Evolutionary conservation across 2,888 invertebrate genomes (phyloP), one percentile per base, ranked within the genome.

Genomic region (Hylaea fasciaria): DNA sequence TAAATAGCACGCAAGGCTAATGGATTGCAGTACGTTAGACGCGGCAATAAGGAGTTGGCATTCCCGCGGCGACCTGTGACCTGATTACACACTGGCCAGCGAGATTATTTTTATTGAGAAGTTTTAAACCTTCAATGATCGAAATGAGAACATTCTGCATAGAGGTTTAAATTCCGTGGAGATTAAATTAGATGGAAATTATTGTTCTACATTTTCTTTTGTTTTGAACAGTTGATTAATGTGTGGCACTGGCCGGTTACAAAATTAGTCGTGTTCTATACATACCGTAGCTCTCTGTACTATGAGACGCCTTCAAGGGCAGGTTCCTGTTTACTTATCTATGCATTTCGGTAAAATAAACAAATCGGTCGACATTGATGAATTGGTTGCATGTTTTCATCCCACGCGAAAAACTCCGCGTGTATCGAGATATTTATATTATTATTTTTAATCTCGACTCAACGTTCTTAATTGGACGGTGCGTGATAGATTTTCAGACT

Each of bases 1-100:
- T 89, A 85, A 88, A 86, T 82, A 85, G 85, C 85, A 72, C 76
- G 81, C 91, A 86, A 89, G 89, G 87, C 83, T 89, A 86, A 87
- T 85, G 81, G 81, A 79, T 81, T 77, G 80, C 82, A 80, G 76
- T 50, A 60, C 48, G 17, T 37, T 79, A 81, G 80, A 80, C 81
- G 81, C 82, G 84, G 84, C 87, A 87, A 87, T 86, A 83, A 84
- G 82, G 78, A 74, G 78, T 77, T 76, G 73, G 78, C 87, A 89
- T 91, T 86, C 89, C 82, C 75, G 73, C 67, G 66, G 73, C 71
- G 82, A 83, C 83, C 83, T 78, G 77, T 79, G 77, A 77, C 82
- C 81, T 77, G 73, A 78, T 82, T 80, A 78, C 69, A 61, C 48
- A 37, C 46, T 57, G 53, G 41, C 44, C 50, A 43, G 46, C 64